Evolutionary conservation across 1,140 invertebrate genomes (phyloP).

Genomic region (Hirudo medicinalis): DNA sequence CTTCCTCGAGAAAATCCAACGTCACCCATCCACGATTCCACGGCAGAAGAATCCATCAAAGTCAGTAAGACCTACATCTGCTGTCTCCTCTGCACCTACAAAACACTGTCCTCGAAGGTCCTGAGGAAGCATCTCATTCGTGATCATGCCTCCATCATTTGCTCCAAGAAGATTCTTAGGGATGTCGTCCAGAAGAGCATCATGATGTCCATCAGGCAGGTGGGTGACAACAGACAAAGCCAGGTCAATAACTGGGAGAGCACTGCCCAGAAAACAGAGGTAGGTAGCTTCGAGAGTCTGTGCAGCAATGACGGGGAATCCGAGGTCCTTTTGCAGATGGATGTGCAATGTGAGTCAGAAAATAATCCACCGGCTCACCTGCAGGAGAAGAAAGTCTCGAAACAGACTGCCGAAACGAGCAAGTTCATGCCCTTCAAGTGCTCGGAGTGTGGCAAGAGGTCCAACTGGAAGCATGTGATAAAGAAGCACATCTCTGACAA

Average conservation of each 20-base stretch:
- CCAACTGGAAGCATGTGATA: slow-evolving; percentile 64
- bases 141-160: neutral
- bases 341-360: neutral
- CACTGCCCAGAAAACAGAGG: too few relatives aligned
- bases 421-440: slow-evolving; percentile 51
- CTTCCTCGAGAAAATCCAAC: too few relatives aligned
- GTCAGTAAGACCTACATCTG: neutral
- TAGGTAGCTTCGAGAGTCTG: neutral
- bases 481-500: slow-evolving; percentile 74
- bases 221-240: too few relatives aligned
- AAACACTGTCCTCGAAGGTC: neutral
- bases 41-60: too few relatives aligned
- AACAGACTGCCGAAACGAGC: slow-evolving; percentile 32
- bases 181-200: neutral
- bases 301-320: neutral
- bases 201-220: neutral
- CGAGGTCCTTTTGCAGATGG: slow-evolving; percentile 1
- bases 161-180: slow-evolving; percentile 33
- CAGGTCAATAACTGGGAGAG: too few relatives aligned
- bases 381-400: slow-evolving; percentile 32
- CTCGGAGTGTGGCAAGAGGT: slow-evolving; percentile 70
- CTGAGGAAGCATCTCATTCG: neutral
- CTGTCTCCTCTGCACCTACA: slow-evolving; percentile 7
- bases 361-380: neutral
- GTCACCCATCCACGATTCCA: too few relatives aligned